Percentiles rank a stretch among this genome's conserved stretches.
Evolutionary conservation across 2,113 vertebrate genomes (phyloP).

Genomic region (Bubo bubo): DNA sequence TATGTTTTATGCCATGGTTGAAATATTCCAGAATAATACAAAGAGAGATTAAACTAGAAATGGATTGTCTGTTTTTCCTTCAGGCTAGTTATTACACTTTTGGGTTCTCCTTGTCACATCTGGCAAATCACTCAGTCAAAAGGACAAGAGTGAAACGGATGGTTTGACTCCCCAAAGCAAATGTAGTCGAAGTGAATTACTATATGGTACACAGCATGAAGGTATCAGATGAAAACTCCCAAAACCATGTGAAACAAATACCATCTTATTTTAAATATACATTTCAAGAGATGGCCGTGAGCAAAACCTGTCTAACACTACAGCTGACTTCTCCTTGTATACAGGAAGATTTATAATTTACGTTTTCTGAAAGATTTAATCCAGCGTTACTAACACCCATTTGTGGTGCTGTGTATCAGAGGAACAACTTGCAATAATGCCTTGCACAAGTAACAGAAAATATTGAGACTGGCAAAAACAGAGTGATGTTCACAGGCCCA

Average conservation of each 20-base stretch:
- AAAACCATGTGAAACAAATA: slow-evolving; percentile 29
- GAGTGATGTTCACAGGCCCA: not conserved
- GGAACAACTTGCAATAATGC: not conserved
- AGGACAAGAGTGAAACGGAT: slow-evolving; percentile 1
- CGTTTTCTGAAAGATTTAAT: slow-evolving; percentile 13
- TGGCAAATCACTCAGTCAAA: slow-evolving; percentile 43
- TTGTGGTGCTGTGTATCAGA: not conserved
- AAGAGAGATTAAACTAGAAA: not conserved
- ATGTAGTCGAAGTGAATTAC: slow-evolving; percentile 16
- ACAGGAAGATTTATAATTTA: slow-evolving; percentile 36
- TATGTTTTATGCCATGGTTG: not conserved
- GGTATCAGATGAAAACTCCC: not conserved
- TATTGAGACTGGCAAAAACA: not conserved
- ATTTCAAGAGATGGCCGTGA: not conserved
- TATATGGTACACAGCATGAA: not conserved
- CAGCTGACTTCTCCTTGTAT: not conserved
- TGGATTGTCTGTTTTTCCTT: not conserved
- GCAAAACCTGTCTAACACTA: slow-evolving; percentile 21
- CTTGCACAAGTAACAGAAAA: not conserved
- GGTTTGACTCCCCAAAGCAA: slow-evolving; percentile 13
- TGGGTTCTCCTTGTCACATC: not conserved
- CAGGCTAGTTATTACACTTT: not conserved
- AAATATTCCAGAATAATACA: not conserved
- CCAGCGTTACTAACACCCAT: not conserved
- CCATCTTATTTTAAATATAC: not conserved